Base-by-base conservation (phyloP, 2,797 vertebrate genomes). In the Crypturellus tataupa region DNA sequence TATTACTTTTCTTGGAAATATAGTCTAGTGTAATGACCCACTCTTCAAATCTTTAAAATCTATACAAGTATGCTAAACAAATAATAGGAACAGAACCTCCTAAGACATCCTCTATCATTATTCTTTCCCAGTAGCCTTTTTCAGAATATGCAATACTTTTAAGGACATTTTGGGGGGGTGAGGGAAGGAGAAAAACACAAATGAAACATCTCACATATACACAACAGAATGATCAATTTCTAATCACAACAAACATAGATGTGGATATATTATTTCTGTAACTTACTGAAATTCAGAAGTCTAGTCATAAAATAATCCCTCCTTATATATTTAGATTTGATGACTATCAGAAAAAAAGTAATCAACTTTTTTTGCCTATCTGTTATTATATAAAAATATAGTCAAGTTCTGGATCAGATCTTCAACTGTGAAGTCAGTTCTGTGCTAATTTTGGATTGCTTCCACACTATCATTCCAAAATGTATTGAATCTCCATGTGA, bases 271-370 rank as follows among this genome's bases (percentile, higher is more conserved):
- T 70, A 37, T 33, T 14, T 44, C 40, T 44, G 18, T 27, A 69
- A 21, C 21, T 19, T 47, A 46, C 42, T 67, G 64, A 67, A 51
- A 42, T 35, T 5, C 0, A 0, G 2, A 59, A 55, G 2, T 31
- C 24, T 47, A 59, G 16, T 24, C 33, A 60, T 18, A 78, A 55
- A 65, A 3, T 11, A 77, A 20, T 31, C 10, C 18, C 69, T 53
- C 27, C 27, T 29, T 8, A 21, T 51, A 35, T 49, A 72, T 27
- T 7, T 40, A 44, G 9, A 20, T n/a, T 46, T 62, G 21, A 9
- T 39, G 69, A 24, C 39, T 62, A 6, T 58, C 35, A 58, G 68
- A 64, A 25, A 42, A 17, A 6, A 68, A 63, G 33, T 24, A 68
- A 17, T 51, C 64, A 71, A 8, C 23, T 70, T 6, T 59, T 18